A percentile compares a stretch with the other conserved stretches of the same genome.
Evolutionary conservation across 2,113 vertebrate species (phyloP).

Genomic region (Psammodynastes pulverulentus): DNA sequence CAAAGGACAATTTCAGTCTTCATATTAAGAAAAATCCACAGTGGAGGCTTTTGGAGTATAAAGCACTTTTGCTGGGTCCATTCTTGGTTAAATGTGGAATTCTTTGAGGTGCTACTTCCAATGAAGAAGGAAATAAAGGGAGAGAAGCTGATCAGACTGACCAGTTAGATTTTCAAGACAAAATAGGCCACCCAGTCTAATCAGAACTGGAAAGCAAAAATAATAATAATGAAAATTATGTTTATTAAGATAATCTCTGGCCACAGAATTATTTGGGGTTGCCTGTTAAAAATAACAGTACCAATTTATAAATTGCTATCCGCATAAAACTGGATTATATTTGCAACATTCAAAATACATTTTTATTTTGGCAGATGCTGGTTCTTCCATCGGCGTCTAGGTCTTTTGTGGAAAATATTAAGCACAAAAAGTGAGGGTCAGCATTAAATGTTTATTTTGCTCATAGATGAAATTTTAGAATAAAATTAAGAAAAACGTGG

Average conservation of each 20-base stretch:
- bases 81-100: constrained; percentile 26
- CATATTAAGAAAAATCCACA: constrained; percentile 7
- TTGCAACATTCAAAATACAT: neutral
- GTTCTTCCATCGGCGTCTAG: neutral
- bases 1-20: constrained; percentile 11
- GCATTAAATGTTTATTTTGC: neutral
- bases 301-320: neutral
- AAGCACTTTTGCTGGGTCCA: constrained; percentile 38
- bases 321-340: neutral
- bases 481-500: neutral
- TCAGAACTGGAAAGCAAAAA: neutral
- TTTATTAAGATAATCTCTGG: neutral
- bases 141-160: constrained; percentile 23
- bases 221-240: neutral
- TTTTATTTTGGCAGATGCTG: neutral
- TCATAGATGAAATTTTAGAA: neutral
- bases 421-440: neutral
- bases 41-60: constrained; percentile 29
- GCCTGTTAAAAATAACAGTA: neutral
- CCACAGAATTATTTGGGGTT: neutral
- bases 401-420: accelerated
- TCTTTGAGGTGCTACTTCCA: constrained; percentile 44
- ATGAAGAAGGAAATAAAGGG: constrained; percentile 2
- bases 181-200: neutral
- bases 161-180: constrained; percentile 12